Conservation (phyloP, 2,113 vertebrate genomes). For the Procapra przewalskii region DNA sequence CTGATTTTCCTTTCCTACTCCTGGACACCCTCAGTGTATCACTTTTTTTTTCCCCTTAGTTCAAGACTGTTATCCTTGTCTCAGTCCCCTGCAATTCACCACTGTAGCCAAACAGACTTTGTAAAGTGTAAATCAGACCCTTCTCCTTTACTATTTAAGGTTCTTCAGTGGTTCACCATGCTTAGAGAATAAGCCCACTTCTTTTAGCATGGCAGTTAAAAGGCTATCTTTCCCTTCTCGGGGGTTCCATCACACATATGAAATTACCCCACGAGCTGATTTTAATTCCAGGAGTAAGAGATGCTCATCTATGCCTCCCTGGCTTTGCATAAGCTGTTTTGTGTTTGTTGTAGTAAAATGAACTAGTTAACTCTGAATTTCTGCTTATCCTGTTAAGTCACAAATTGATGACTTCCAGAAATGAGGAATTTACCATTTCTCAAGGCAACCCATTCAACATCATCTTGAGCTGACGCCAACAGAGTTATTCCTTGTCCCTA, state of each 20-base stretch:
- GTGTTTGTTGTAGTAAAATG: neutral
- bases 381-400: neutral
- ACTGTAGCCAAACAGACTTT: neutral
- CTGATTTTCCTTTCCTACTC: neutral
- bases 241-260: neutral
- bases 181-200: neutral
- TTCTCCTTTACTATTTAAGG: neutral
- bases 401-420: neutral
- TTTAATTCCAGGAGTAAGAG: neutral
- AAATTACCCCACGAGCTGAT: neutral
- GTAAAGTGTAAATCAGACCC: neutral
- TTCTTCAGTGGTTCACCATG: neutral
- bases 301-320: neutral
- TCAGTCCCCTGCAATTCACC: neutral
- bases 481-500: neutral
- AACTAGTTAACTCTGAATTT: neutral
- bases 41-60: neutral
- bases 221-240: neutral
- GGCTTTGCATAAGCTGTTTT: neutral
- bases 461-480: neutral
- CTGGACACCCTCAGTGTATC: accelerated
- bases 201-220: neutral
- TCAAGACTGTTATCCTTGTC: neutral
- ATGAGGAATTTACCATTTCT: neutral
- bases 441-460: neutral